Base-by-base conservation (phyloP, 1,140 invertebrate genomes). In the Zophobas morio region DNA sequence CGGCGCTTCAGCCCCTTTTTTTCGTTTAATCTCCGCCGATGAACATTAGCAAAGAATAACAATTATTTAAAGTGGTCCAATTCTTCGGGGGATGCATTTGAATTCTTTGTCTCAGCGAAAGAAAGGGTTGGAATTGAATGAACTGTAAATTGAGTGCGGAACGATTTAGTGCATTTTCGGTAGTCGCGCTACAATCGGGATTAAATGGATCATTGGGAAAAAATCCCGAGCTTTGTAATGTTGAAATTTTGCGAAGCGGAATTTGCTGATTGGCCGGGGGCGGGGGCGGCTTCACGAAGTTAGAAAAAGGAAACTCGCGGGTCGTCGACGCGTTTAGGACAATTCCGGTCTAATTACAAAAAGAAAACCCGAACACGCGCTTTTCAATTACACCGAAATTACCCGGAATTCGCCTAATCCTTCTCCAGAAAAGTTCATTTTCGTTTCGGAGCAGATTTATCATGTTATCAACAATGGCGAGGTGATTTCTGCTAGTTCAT, bases 401-500 rank as follows among this genome's bases (percentile, higher is more conserved):
- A 20, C 20, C 20, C 20, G 20, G 20, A 20, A 20, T 20, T 20
- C 20, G 20, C 20, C 20, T 20, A 20, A 20, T 20, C 20, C 20
- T 20, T 20, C 20, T 20, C 20, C 20, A 20, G 60, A 66, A 66
- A 66, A 66, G 60, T 66, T 66, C 60, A 66, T 66, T 66, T 73
- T 73, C 71, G 60, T 42, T 73, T 49, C 71, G 72, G 71, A 37
- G 76, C 74, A 78, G 77, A 82, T 82, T 82, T 81, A 82, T 82
- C 81, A 81, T 78, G 77, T 77, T 80, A 82, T 80, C 81, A 80
- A 82, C 81, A 82, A 82, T 80, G 77, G 63, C 51, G 79, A 81
- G 77, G 78, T 80, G 80, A 70, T 77, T 75, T 60, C 40, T 66
- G 36, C 40, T 71, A 74, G 75, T 80, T 82, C 81, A 82, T 82